Evolutionary conservation across 2,888 invertebrate genomes (phyloP).

Genomic region (Papilio elwesi): DNA sequence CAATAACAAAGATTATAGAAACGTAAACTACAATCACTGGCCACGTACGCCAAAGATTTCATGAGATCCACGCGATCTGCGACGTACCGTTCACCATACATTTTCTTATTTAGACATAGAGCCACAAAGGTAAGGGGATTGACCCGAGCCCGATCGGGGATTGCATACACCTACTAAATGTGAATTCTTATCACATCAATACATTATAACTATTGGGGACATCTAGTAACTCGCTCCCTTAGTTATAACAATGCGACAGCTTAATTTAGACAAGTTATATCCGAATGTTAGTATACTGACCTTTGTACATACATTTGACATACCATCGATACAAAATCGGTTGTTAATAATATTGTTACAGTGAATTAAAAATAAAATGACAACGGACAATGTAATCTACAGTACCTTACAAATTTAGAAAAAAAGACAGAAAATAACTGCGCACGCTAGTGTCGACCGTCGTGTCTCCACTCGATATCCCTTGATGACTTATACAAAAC

Average conservation of each 20-base stretch:
- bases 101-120: conserved; percentile 48
- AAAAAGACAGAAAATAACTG: conserved; percentile 47
- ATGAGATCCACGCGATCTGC: conserved; percentile 36
- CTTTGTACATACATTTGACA: conserved; percentile 58
- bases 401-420: conserved; percentile 72
- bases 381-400: conserved; percentile 69
- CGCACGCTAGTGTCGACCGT: conserved; percentile 60
- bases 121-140: conserved; percentile 65
- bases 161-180: conserved; percentile 77
- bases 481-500: conserved; percentile 61
- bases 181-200: conserved; percentile 74
- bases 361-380: conserved; percentile 57
- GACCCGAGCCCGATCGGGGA: conserved; percentile 65
- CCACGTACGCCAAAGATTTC: conserved; percentile 39
- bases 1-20: conserved; percentile 21
- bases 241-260: conserved; percentile 75
- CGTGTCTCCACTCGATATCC: conserved; percentile 56
- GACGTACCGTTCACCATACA: conserved; percentile 40
- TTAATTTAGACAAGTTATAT: conserved; percentile 71
- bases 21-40: conserved; percentile 34
- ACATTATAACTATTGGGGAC: conserved; percentile 75
- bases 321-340: conserved; percentile 39
- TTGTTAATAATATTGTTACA: conserved; percentile 48
- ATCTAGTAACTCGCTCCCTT: conserved; percentile 67
- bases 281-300: conserved; percentile 59